Conservation (phyloP, 2,113 vertebrate species). For the Sprattus sprattus region DNA sequence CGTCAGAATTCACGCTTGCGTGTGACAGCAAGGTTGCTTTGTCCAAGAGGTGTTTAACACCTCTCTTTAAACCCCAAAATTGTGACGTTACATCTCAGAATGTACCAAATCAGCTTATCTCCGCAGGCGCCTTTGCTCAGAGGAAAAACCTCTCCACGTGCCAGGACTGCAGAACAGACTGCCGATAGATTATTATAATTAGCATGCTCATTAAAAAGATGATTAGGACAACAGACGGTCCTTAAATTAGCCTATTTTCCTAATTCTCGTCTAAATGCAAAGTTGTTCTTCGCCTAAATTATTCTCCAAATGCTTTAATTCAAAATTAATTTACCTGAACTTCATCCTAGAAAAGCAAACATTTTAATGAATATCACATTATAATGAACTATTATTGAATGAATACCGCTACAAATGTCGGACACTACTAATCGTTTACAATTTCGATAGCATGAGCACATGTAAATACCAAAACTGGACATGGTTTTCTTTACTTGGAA, state of each 20-base stretch:
- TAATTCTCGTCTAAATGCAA: background rate
- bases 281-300: background rate
- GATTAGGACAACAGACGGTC: constrained; percentile 3
- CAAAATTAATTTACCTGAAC: background rate
- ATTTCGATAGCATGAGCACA: background rate
- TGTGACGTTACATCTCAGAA: constrained; percentile 15
- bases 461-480: background rate
- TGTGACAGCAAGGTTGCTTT: constrained; percentile 53
- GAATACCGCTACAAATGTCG: background rate
- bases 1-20: constrained; percentile 68
- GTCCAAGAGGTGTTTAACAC: constrained; percentile 46
- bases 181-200: constrained; percentile 7
- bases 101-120: constrained; percentile 8
- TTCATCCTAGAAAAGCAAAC: background rate
- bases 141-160: constrained; percentile 10
- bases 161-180: constrained; percentile 15
- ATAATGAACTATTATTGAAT: no score
- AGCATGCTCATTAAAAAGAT: background rate
- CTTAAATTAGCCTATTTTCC: background rate
- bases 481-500: background rate
- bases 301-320: background rate
- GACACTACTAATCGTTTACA: background rate
- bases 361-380: background rate
- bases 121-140: constrained; percentile 8
- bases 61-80: constrained; percentile 24